Percentiles rank a stretch among this genome's conserved stretches.
phyloP scores from a whole-genome alignment of 2,797 vertebrate genomes.

The Sebastes hubbsi region DNA sequence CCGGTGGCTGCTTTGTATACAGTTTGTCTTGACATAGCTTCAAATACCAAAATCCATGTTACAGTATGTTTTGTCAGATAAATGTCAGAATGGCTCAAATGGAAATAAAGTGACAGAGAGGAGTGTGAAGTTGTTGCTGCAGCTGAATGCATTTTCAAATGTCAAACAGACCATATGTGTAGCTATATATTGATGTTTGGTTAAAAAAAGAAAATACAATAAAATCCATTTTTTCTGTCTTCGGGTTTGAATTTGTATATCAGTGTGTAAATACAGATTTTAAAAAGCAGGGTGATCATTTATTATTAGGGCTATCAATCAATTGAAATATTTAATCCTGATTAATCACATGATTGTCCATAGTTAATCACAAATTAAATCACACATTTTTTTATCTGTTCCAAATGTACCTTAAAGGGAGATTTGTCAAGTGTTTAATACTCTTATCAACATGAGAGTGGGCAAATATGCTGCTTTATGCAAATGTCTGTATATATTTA shows the following conservation, averaged over 20 bases:
- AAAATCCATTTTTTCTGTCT: conserved; percentile 47
- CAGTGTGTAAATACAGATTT: background rate
- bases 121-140: conserved; percentile 38
- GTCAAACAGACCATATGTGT: conserved; percentile 70
- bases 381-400: no score
- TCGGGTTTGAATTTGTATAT: conserved; percentile 17
- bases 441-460: no score
- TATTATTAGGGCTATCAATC: background rate
- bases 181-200: conserved; percentile 78
- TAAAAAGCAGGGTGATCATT: background rate
- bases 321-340: no score
- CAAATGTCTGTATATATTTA: no score
- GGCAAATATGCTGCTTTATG: no score
- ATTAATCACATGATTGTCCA: no score
- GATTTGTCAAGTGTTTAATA: no score
- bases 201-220: conserved; percentile 50
- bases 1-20: conserved; percentile 18
- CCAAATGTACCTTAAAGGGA: no score
- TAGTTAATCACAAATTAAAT: no score
- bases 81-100: conserved; percentile 63
- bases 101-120: conserved; percentile 31
- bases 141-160: conserved; percentile 68
- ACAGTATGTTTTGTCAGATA: conserved; percentile 54
- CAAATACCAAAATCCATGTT: conserved; percentile 60
- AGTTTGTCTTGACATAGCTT: conserved; percentile 46